Evolutionary conservation across 2,797 vertebrate genomes (phyloP), one percentile per base, ranked within the genome.

Genomic region (Cryptoprocta ferox): DNA sequence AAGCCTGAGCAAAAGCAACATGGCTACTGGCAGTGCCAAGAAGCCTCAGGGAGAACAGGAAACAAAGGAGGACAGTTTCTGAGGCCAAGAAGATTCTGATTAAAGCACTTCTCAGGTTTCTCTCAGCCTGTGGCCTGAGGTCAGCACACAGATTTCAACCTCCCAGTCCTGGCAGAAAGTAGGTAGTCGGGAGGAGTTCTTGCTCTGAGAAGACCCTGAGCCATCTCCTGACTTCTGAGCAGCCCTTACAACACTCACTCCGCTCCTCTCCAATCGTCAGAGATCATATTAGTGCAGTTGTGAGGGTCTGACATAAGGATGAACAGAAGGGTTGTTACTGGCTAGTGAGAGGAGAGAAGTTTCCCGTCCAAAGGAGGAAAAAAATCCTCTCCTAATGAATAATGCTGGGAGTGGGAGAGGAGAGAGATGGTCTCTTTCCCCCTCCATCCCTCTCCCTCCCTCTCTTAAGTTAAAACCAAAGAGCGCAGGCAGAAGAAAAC

Each of bases 271-370:
- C 98, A 97, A 97, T 97, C 98, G 98, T 98, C 97, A 98, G 98
- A 90, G 97, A 98, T 98, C 98, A 97, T 96, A 98, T 98, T 98
- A 98, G 97, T 98, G 96, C 97, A 61, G 75, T 93, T 98, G 97
- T 97, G 97, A 97, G 95, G 97, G 97, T 98, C 83, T 98, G 98
- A 98, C 98, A 98, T 98, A 98, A 98, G 98, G 98, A 98, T 93
- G 98, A 98, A 98, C 98, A 99, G 98, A 99, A 98, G 98, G 98
- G 98, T 92, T 98, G 98, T 98, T 98, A 98, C 98, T 98, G 98
- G 98, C 98, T 98, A 98, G 95, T 96, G 97, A 98, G 96, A 98
- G 98, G 97, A 99, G 98, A 98, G 92, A 97, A 97, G 97, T 98
- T 98, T 98, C 96, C 98, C 96, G 95, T 98, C 98, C 98, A 98